Base-by-base conservation (phyloP, 2,888 invertebrate species). In the Spisula solida region DNA sequence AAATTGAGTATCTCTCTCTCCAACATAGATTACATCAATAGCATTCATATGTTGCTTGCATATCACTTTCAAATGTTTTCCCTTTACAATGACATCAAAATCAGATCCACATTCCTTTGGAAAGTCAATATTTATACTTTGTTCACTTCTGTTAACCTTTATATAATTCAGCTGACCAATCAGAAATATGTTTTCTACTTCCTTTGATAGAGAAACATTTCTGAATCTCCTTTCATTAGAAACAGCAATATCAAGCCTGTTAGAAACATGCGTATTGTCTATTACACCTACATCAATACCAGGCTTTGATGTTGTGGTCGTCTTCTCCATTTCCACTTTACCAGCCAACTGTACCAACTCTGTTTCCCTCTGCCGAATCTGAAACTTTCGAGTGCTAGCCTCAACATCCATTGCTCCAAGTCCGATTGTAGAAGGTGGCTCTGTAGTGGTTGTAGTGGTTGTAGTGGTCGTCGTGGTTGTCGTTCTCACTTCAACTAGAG, bases 151-250 rank as follows among this genome's bases (percentile, higher is more conserved):
- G 70, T 89, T 84, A 18, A 86, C 20, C 20, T 84, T 83, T n/a
- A 89, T 47, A 87, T 84, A 84, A n/a, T 89, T 81, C 41, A 79
- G 31, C n/a, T 82, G 66, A 25, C 82, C 78, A 48, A 88, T 48
- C 60, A 88, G 47, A 20, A 88, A 41, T 20, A 88, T 31, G 48
- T 60, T 86, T 66, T 79, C 51, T 25, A 88, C 31, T 82, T 83
- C 31, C 1, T 75, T 29, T n/a, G 48, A 25, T 6, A 55, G 31
- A n/a, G 48, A 25, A 48, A 41, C 25, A 78, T 78, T 78, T 18
- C 14, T 70, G 41, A 55, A 51, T 66, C 78, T 34, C n/a, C 80
- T 48, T 14, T 85, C 79, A 25, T 85, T 66, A 29, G 80, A 34
- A 48, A 86, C 70, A 79, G 34, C 31, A n/a, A 86, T 34, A 31